Percentiles rank a stretch among this genome's conserved stretches.
These are phyloP conservation scores for Caranx ignobilis DNA, from an alignment of 2,113 vertebrate genomes.

Conservation along the genomic window DNA sequence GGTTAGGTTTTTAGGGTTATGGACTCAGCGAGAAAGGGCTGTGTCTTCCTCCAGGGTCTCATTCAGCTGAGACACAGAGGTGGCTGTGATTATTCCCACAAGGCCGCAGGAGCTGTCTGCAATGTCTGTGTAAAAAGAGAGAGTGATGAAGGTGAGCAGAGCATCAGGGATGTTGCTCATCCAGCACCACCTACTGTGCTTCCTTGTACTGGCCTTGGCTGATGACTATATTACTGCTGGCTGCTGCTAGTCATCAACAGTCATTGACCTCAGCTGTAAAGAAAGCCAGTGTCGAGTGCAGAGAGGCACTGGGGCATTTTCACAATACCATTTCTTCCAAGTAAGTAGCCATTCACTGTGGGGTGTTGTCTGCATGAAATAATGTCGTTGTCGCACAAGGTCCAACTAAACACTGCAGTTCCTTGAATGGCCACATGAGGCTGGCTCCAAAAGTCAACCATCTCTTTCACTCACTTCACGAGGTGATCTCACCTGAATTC, in stretches of 20 bases:
- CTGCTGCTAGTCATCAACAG: conserved; percentile 40
- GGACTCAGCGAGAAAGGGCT: conserved; percentile 27
- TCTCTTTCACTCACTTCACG: no score
- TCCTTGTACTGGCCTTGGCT: conserved; percentile 28
- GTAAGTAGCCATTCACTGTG: not conserved
- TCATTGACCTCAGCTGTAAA: conserved; percentile 28
- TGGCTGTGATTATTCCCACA: conserved; percentile 48
- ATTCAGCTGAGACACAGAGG: conserved; percentile 55
- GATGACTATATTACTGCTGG: conserved; percentile 35
- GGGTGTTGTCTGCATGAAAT: not conserved
- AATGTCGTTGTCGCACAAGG: not conserved
- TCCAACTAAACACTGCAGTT: no score
- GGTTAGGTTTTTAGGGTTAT: conserved; percentile 21
- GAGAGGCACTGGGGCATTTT: conserved; percentile 1
- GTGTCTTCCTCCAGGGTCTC: conserved; percentile 44
- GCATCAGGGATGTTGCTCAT: conserved; percentile 31
- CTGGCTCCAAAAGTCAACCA: no score
- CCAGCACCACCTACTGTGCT: conserved; percentile 19
- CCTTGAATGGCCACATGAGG: no score
- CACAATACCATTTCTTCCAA: not conserved
- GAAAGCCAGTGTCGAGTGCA: not conserved
- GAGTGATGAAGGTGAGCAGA: conserved; percentile 35
- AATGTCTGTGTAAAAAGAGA: conserved; percentile 38
- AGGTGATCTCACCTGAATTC: no score
- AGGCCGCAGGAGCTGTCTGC: conserved; percentile 27